Evolutionary conservation across 2,888 invertebrate species (phyloP).

Genomic region (Carabus problematicus): DNA sequence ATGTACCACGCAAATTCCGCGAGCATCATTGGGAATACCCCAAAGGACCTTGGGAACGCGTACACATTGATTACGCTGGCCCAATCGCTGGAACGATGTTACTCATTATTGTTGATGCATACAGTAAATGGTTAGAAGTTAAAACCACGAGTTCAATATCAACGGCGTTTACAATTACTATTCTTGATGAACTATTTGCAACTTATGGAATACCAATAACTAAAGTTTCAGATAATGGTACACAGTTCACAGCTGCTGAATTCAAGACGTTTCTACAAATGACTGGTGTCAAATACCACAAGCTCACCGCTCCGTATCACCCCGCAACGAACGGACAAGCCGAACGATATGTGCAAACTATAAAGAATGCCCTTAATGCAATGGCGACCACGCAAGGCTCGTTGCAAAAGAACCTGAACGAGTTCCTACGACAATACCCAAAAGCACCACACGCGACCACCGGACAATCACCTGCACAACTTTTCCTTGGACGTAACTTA

Average conservation of each 20-base stretch:
- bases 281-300: no score
- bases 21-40: constrained; percentile 48
- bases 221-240: constrained; percentile 46
- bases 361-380: no score
- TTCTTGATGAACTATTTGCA: constrained; percentile 43
- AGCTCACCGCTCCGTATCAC: no score
- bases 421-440: constrained; percentile 20
- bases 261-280: no score
- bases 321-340: no score
- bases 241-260: constrained; percentile 36
- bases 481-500: constrained; percentile 37
- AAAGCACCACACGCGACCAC: constrained; percentile 43
- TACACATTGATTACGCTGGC: constrained; percentile 50
- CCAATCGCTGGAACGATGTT: constrained; percentile 45
- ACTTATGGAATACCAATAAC: constrained; percentile 43
- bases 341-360: no score
- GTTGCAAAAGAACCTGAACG: no score
- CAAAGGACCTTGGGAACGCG: constrained; percentile 21
- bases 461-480: constrained; percentile 40
- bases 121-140: constrained; percentile 10
- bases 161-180: constrained; percentile 40
- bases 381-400: no score
- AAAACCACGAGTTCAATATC: constrained; percentile 43
- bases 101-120: constrained; percentile 46
- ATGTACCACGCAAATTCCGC: constrained; percentile 44